phyloP scores from a whole-genome alignment of 1,140 invertebrate genomes.

The Sinonovacula constricta region DNA sequence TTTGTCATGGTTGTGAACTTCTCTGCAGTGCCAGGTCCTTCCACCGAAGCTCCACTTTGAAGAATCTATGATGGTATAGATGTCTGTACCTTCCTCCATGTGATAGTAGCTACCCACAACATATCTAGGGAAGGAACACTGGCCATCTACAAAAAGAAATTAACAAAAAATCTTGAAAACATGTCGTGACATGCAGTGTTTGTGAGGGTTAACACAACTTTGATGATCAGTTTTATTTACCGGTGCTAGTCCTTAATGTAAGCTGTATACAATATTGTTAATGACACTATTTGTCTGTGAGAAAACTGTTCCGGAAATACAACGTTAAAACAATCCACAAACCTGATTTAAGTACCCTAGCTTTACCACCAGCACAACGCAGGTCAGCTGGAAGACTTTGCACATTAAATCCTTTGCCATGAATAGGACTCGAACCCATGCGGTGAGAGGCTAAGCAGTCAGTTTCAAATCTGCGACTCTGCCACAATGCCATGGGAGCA shows the following conservation, averaged over 20 bases:
- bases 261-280: background rate
- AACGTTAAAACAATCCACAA: too few species aligned
- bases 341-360: too few species aligned
- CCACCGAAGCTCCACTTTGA: constrained; percentile 37
- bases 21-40: constrained; percentile 26
- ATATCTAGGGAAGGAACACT: constrained; percentile 32
- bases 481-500: too few species aligned
- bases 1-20: constrained; percentile 28
- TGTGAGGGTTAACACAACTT: background rate
- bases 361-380: too few species aligned
- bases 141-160: constrained; percentile 14
- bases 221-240: background rate
- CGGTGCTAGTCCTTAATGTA: background rate
- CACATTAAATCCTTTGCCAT: too few species aligned
- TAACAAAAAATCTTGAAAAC: background rate
- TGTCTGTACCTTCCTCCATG: constrained; percentile 35
- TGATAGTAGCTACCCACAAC: constrained; percentile 37
- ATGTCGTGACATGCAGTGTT: background rate
- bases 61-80: constrained; percentile 27
- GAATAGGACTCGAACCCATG: too few species aligned
- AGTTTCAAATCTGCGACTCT: too few species aligned
- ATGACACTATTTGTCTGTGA: background rate
- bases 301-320: background rate
- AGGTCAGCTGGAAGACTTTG: too few species aligned
- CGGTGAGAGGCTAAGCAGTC: too few species aligned